A percentile compares a stretch with the other conserved stretches of the same genome.
Evolutionary conservation across 2,797 vertebrate species (phyloP).

Genomic region (Gila robusta): DNA sequence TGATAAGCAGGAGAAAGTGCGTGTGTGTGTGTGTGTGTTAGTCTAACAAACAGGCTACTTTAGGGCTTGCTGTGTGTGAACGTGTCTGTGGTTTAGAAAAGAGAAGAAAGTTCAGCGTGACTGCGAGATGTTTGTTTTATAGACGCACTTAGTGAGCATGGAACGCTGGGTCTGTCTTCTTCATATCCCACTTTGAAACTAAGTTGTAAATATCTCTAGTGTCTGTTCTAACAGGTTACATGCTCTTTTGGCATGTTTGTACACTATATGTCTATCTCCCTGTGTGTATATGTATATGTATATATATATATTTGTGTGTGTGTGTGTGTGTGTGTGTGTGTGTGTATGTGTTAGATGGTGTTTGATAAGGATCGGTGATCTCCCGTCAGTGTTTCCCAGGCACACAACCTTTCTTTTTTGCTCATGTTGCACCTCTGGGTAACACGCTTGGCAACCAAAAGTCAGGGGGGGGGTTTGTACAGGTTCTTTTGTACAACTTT

Average conservation of each 20-base stretch:
- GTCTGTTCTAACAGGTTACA: conserved; percentile 56
- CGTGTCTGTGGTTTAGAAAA: conserved; percentile 46
- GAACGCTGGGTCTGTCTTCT: conserved; percentile 32
- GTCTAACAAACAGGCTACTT: conserved; percentile 45
- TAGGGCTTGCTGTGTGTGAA: conserved; percentile 45
- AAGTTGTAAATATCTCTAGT: conserved; percentile 65
- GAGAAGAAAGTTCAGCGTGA: conserved; percentile 66
- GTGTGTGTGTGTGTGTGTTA: conserved; percentile 19
- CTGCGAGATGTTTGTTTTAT: conserved; percentile 40
- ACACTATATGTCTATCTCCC: not conserved
- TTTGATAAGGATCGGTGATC: conserved; percentile 31
- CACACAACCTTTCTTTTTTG: not conserved
- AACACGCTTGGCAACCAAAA: conserved; percentile 9
- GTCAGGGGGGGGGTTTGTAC: not conserved
- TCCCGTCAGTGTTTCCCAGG: conserved; percentile 38
- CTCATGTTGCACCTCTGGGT: conserved; percentile 16
- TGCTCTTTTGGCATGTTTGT: not conserved
- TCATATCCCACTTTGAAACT: conserved; percentile 36
- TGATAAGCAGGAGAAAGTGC: conserved; percentile 44
- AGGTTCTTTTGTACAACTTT: not conserved
- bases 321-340: not conserved
- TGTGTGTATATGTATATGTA: not conserved
- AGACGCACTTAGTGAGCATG: conserved; percentile 40
- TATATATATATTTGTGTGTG: not conserved
- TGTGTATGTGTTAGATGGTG: conserved; percentile 38